Base-by-base conservation (phyloP, 2,888 invertebrate genomes). In the Apamea anceps region DNA sequence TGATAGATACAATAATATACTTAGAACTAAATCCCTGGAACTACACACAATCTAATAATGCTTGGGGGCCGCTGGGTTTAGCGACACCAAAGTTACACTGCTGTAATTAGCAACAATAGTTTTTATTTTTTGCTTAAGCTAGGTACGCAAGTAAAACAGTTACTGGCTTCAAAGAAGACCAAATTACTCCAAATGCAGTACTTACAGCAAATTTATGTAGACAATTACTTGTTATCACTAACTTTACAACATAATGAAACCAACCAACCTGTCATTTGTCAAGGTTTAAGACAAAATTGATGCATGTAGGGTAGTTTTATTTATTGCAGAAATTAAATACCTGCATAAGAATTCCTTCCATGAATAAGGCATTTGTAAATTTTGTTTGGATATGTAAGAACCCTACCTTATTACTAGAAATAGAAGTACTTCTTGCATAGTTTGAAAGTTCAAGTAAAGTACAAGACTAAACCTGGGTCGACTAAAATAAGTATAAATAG, bases 361-460 rank as follows among this genome's bases (percentile, higher is more conserved):
- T 18, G 25, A 32, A 0, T 10, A 32, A 1, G 13, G 54, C 18
- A 65, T 45, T 32, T 32, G n/a, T 51, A 42, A 15, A 51, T n/a
- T 28, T 15, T 32, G 12, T 37, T 51, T 21, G 15, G 12, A 13
- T 57, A 18, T 28, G 25, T 70, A 32, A 2, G 21, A 25, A 37
- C n/a, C 45, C n/a, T 75, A 54, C 25, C 12, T 8, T 51, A 60
- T 2, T 32, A 51, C 13, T 32, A 45, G 25, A 60, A 82, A 21
- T 18, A 48, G 6, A 28, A 37, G 48, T 70, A 80, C 25, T 78
- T 51, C 13, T 60, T 28, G 71, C 60, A 13, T 28, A 80, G 48
- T 71, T 81, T 71, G 13, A 70, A 71, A 79, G 81, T 80, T 80
- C n/a, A n/a, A 67, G n/a, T 42, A 51, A 42, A 28, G 25, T 51